Conservation (phyloP, 2,113 vertebrate genomes). For the Malaclemys terrapin region DNA sequence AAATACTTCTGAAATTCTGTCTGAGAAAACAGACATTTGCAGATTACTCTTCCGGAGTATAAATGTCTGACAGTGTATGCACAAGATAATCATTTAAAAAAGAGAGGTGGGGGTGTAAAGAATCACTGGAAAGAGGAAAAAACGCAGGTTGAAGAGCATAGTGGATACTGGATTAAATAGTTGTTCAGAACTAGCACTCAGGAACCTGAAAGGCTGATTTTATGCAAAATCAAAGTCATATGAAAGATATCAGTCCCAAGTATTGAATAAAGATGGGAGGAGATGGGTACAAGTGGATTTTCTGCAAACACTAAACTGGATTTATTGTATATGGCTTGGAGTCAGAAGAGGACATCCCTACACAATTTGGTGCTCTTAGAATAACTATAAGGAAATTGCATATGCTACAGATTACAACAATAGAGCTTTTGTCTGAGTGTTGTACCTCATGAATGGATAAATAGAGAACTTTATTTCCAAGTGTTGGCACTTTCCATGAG, state of each 20-base stretch:
- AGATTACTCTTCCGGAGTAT: neutral
- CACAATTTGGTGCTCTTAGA: neutral
- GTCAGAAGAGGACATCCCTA: neutral
- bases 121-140: neutral
- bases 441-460: neutral
- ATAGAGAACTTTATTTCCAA: neutral
- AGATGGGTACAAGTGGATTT: neutral
- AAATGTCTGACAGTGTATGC: neutral
- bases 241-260: neutral
- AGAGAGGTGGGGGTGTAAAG: neutral
- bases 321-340: neutral
- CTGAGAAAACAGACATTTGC: neutral
- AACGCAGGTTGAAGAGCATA: neutral
- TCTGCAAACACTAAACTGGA: neutral
- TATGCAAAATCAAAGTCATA: neutral
- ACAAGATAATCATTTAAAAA: neutral
- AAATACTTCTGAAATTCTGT: neutral
- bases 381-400: neutral
- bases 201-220: neutral
- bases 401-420: neutral
- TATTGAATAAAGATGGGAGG: neutral
- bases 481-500: neutral
- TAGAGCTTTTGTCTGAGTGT: neutral
- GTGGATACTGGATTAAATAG: neutral
- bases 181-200: neutral